A percentile compares a stretch with the other conserved stretches of the same genome.
phyloP scores from a whole-genome alignment of 92 coral and sea anemone genomes.

The Epizoanthus ramosus region DNA sequence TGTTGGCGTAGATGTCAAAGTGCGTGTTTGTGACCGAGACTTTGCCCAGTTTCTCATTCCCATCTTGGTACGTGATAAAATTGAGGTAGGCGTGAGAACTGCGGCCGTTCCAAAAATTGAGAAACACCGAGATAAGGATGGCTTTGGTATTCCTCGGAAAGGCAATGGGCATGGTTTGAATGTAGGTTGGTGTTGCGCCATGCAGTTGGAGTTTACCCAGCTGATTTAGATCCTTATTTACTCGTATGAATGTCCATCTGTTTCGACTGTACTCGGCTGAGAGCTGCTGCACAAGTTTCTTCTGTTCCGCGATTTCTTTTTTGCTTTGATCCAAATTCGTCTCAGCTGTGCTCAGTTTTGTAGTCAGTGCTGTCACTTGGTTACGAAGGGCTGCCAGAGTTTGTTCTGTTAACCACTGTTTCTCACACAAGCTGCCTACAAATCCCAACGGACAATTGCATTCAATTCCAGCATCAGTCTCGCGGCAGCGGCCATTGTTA shows the following conservation, averaged over 20 bases:
- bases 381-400: conserved; percentile 16
- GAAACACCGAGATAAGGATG: conserved; percentile 65
- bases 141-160: conserved; percentile 63
- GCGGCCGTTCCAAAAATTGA: conserved; percentile 44
- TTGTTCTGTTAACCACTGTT: conserved; percentile 27
- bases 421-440: conserved; percentile 40
- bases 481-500: conserved; percentile 43
- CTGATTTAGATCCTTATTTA: conserved; percentile 38
- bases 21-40: conserved; percentile 46
- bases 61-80: conserved; percentile 45
- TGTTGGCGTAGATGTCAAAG: conserved; percentile 42
- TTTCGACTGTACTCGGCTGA: not conserved
- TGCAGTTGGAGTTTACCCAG: conserved; percentile 44
- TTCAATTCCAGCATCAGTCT: conserved; percentile 31
- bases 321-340: conserved; percentile 21
- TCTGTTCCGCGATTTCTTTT: conserved; percentile 4
- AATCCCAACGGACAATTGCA: conserved; percentile 50
- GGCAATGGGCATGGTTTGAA: conserved; percentile 53
- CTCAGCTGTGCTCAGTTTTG: not conserved
- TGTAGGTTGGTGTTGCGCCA: conserved; percentile 52
- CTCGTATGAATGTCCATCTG: conserved; percentile 55
- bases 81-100: conserved; percentile 51
- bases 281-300: not conserved
- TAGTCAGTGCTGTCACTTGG: not conserved
- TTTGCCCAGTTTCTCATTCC: conserved; percentile 41